phyloP scores from a whole-genome alignment of 2,113 vertebrate genomes.

The Zosterops lateralis region DNA sequence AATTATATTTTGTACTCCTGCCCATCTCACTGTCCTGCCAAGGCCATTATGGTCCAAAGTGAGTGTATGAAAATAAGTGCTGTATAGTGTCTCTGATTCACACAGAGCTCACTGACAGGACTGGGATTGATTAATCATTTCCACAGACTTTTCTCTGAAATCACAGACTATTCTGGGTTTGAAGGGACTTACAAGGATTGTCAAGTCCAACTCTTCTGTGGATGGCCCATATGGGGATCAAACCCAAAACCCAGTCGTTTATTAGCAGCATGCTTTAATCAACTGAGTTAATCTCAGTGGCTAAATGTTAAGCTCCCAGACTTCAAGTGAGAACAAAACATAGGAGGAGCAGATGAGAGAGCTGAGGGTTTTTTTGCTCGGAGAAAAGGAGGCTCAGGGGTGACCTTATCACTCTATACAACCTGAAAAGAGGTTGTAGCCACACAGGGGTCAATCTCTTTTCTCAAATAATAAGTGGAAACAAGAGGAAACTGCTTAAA shows the following conservation, averaged over 20 bases:
- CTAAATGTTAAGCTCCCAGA: not conserved
- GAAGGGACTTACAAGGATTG: not conserved
- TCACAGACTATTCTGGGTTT: not conserved
- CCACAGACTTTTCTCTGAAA: not conserved
- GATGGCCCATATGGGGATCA: not conserved
- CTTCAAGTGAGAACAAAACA: not conserved
- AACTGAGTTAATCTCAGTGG: not conserved
- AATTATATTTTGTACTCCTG: not conserved
- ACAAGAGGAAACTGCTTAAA: not conserved
- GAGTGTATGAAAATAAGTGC: not conserved
- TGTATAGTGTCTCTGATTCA: not conserved
- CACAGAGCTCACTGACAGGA: not conserved
- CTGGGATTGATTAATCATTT: not conserved
- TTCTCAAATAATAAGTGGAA: not conserved
- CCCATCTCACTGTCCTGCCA: not conserved
- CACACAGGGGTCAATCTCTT: accelerated
- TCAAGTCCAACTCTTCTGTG: not conserved
- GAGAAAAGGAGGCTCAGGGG: not conserved
- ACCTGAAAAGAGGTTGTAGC: accelerated
- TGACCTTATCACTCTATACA: not conserved
- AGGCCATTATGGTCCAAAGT: not conserved
- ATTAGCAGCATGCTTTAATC: not conserved
- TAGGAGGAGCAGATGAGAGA: not conserved
- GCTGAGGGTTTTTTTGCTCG: not conserved
- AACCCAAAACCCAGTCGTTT: not conserved